phyloP scores from a whole-genome alignment of 2,113 vertebrate species.

The Callopanchax toddi region DNA sequence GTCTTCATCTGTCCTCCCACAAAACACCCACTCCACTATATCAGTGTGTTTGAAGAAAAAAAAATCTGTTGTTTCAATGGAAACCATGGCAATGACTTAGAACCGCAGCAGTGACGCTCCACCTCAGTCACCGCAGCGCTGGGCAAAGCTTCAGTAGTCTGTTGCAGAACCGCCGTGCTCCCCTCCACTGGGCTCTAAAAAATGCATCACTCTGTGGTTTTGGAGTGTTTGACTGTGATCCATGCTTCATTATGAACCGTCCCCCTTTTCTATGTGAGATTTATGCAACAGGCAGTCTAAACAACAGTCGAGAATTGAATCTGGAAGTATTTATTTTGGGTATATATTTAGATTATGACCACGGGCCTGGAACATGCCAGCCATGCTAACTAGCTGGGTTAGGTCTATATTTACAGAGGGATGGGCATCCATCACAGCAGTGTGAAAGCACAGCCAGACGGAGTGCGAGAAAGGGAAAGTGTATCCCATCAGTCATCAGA shows the following conservation, averaged over 20 bases:
- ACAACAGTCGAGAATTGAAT: conserved; percentile 69
- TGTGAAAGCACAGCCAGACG: conserved; percentile 62
- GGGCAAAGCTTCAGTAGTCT: conserved; percentile 55
- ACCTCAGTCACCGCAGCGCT: conserved; percentile 61
- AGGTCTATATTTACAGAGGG: conserved; percentile 78
- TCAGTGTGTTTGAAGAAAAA: conserved; percentile 55
- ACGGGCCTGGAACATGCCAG: conserved; percentile 69
- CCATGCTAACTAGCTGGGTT: conserved; percentile 79
- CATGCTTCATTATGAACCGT: conserved; percentile 30
- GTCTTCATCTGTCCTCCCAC: conserved; percentile 53
- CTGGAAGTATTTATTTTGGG: conserved; percentile 79
- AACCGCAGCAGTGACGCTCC: conserved; percentile 67
- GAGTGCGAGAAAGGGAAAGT: conserved; percentile 74
- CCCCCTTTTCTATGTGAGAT: conserved; percentile 45
- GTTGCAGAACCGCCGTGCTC: conserved; percentile 54
- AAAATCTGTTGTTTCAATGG: conserved; percentile 68
- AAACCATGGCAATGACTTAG: conserved; percentile 73
- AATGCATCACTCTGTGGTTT: conserved; percentile 41
- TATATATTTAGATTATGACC: conserved; percentile 78
- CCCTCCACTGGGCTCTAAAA: conserved; percentile 58
- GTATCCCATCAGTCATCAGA: conserved; percentile 72
- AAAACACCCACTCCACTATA: conserved; percentile 64
- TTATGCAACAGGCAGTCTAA: conserved; percentile 54
- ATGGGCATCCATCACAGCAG: conserved; percentile 72
- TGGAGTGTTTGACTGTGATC: conserved; percentile 5